phyloP scores from a whole-genome alignment of 2,797 vertebrate species.

The Caiman crocodilus region DNA sequence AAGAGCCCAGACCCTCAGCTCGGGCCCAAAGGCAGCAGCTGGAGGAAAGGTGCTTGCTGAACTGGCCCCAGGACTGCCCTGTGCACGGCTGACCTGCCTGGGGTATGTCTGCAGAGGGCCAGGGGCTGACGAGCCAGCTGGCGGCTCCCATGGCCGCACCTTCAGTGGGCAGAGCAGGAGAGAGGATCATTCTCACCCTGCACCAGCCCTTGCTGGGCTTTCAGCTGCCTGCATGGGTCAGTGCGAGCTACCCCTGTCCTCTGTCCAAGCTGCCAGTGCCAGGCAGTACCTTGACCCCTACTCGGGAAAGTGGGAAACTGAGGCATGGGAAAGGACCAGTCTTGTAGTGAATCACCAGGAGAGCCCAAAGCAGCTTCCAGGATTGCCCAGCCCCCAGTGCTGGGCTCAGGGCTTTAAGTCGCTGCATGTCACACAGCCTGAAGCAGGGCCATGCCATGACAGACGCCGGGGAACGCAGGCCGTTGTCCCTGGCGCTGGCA shows the following conservation, averaged over 20 bases:
- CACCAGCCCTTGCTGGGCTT: neutral
- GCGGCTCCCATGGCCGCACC: neutral
- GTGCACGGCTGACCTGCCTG: neutral
- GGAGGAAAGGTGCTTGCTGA: neutral
- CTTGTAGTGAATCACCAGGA: neutral
- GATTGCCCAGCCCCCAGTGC: neutral
- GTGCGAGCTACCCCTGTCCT: too few species aligned
- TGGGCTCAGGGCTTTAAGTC: neutral
- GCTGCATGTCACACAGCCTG: neutral
- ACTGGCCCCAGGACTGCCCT: neutral
- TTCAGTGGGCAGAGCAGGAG: neutral
- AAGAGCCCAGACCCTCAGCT: neutral
- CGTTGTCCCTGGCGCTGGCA: too few species aligned
- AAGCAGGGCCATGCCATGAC: too few species aligned
- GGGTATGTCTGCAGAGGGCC: neutral
- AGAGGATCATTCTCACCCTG: neutral
- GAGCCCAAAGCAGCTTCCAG: neutral
- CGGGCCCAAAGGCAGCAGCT: neutral
- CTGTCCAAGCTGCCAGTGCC: neutral
- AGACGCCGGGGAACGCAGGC: too few species aligned
- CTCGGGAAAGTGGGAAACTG: neutral
- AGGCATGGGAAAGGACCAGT: neutral
- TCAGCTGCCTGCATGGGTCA: too few species aligned
- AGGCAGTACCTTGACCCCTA: neutral
- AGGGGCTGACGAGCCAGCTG: neutral